Evolutionary conservation across 2,113 vertebrate species (phyloP).

Genomic region (Brienomyrus brachyistius): DNA sequence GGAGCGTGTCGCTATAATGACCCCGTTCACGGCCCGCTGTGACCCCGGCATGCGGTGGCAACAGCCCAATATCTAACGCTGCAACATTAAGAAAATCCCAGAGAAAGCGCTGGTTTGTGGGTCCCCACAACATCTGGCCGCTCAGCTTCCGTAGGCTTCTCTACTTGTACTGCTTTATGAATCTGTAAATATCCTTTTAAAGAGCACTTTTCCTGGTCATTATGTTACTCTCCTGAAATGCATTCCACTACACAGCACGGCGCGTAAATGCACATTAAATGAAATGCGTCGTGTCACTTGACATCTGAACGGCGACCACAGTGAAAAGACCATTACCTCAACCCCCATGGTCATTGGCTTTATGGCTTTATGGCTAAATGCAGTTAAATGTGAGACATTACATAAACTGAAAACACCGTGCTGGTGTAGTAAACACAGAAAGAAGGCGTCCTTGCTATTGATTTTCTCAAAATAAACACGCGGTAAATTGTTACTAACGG

Average conservation of each 20-base stretch:
- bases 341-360: background rate
- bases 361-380: background rate
- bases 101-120: background rate
- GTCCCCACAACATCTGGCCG: background rate
- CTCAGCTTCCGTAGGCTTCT: background rate
- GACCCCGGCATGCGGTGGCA: background rate
- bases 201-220: background rate
- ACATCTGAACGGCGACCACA: background rate
- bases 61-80: background rate
- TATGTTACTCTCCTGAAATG: background rate
- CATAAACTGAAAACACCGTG: background rate
- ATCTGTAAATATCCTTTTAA: background rate
- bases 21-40: background rate
- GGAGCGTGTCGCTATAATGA: background rate
- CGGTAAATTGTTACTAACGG: background rate
- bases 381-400: background rate
- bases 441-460: background rate
- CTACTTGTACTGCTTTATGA: background rate
- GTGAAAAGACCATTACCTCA: background rate
- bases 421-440: background rate
- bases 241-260: background rate
- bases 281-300: background rate
- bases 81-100: background rate
- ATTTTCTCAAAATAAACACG: background rate
- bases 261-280: background rate